These are phyloP conservation scores for Priocnemis perturbator DNA, from an alignment of 2,888 invertebrate genomes.

Conservation along the genomic window DNA sequence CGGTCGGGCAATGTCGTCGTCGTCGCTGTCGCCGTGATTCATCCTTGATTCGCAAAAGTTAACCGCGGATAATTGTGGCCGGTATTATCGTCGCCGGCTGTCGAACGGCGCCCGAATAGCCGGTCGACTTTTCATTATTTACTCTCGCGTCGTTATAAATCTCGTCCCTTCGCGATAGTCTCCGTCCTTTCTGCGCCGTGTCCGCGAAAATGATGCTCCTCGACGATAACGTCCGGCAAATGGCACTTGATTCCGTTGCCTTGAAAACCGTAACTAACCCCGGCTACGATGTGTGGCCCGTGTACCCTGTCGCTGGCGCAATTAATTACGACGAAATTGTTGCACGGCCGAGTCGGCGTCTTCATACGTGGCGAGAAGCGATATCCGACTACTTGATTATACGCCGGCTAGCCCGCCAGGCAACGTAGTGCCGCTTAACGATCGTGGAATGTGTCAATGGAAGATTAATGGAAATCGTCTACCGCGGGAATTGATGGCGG, in stretches of 20 bases:
- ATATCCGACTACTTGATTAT: constrained; percentile 5
- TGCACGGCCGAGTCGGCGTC: background rate
- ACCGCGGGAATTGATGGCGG: too few relatives aligned
- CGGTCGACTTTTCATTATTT: constrained; percentile 31
- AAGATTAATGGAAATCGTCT: too few relatives aligned
- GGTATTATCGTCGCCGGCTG: constrained; percentile 29
- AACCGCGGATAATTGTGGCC: constrained; percentile 36
- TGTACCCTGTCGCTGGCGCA: constrained; percentile 12
- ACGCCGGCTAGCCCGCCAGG: too few relatives aligned
- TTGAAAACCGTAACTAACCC: constrained; percentile 23
- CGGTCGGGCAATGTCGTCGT: background rate
- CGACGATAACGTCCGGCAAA: constrained; percentile 25
- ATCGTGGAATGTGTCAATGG: too few relatives aligned
- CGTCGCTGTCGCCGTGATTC: constrained; percentile 35
- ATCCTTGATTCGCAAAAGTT: constrained; percentile 37
- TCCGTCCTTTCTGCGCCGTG: too few relatives aligned
- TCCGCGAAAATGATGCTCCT: constrained; percentile 18
- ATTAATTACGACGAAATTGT: constrained; percentile 25
- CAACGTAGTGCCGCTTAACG: too few relatives aligned
- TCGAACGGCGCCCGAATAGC: too few relatives aligned
- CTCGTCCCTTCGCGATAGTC: too few relatives aligned
- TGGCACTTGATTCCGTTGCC: constrained; percentile 31
- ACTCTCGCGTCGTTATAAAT: constrained; percentile 25
- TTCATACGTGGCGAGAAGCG: background rate
- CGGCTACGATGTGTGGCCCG: constrained; percentile 16